Evolutionary conservation across 35 echinoderm and acorn worm genomes (phyloP).

Genomic region (Heliocidaris tuberculata): DNA sequence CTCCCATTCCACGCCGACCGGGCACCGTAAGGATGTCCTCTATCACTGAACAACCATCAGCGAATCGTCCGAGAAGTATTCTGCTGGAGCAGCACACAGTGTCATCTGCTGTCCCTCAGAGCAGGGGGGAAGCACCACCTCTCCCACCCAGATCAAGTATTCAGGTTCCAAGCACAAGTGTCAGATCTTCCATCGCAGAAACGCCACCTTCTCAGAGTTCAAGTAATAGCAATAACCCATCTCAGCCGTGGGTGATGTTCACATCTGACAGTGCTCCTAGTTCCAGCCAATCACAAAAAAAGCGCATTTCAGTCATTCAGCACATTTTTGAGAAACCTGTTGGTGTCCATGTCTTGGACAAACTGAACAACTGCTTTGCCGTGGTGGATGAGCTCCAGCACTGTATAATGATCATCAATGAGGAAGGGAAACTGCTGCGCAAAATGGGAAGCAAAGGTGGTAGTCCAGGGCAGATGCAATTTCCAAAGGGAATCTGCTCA

Average conservation of each 20-base stretch:
- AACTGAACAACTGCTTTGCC: conserved; percentile 62
- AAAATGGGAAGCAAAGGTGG: conserved; percentile 68
- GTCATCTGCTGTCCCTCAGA: conserved; percentile 9
- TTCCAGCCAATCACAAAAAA: not conserved
- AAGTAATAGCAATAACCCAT: not conserved
- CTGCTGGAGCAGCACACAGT: not conserved
- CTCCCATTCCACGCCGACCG: conserved; percentile 35
- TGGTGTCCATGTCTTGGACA: conserved; percentile 63
- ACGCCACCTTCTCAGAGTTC: not conserved
- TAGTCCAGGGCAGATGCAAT: conserved; percentile 75
- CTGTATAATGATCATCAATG: conserved; percentile 76
- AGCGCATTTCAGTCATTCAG: conserved; percentile 53
- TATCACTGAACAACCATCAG: not conserved
- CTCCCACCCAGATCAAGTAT: conserved; percentile 9
- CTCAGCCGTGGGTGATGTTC: conserved; percentile 44
- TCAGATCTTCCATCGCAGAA: not conserved
- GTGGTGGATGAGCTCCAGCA: conserved; percentile 81
- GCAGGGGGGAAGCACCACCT: not conserved
- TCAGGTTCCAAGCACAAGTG: not conserved
- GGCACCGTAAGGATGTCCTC: not conserved
- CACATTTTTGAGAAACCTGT: conserved; percentile 83
- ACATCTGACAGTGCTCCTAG: conserved; percentile 33
- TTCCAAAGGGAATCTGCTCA: conserved; percentile 74
- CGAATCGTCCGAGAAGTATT: conserved; percentile 24
- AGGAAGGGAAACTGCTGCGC: conserved; percentile 68